Base-by-base conservation (phyloP, 2,797 vertebrate genomes). In the Sciurus vulgaris region DNA sequence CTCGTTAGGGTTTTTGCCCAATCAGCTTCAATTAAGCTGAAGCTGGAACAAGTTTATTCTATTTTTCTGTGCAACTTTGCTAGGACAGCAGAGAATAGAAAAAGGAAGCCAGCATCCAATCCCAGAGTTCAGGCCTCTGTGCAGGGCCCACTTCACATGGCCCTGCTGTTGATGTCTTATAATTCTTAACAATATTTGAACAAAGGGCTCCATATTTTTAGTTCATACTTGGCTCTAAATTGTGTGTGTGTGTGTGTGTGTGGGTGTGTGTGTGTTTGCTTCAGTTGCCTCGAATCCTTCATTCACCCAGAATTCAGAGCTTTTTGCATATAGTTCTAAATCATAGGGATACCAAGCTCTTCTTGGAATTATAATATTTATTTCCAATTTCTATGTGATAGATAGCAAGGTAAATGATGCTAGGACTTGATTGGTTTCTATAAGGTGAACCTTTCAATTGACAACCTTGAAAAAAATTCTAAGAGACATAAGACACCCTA, bases 11-110 rank as follows among this genome's bases (percentile, higher is more conserved):
- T 44, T 97, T 97, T 98, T 96, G 88, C 74, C 54, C 26, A 2
- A 95, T 97, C 63, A 79, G 49, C 97, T 98, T 97, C 95, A 96
- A 96, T 98, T 97, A 96, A 96, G 24, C 47, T 49, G 47, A 86
- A 94, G 92, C 93, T 93, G 89, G 81, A 97, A 90, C 14, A 95
- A 90, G 67, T 92, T 83, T 84, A 90, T 97, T 97, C 73, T 47
- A 38, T 97, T 97, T 96, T 89, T 91, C 9, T 92, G 33, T 89
- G 54, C 89, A 93, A 69, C 49, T 61, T 95, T 76, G n/a, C 67
- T 81, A 30, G 35, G 44, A 47, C 0, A 70, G 47, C 33, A 70
- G 49, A 88, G 56, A 87, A 86, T 49, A 72, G 63, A 91, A 86
- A 56, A 20, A 74, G 44, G 67, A 95, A 76, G 10, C 90, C 74